These are phyloP conservation scores for Oncorhynchus mykiss DNA, from an alignment of 2,113 vertebrate genomes.

Conservation along the genomic window DNA sequence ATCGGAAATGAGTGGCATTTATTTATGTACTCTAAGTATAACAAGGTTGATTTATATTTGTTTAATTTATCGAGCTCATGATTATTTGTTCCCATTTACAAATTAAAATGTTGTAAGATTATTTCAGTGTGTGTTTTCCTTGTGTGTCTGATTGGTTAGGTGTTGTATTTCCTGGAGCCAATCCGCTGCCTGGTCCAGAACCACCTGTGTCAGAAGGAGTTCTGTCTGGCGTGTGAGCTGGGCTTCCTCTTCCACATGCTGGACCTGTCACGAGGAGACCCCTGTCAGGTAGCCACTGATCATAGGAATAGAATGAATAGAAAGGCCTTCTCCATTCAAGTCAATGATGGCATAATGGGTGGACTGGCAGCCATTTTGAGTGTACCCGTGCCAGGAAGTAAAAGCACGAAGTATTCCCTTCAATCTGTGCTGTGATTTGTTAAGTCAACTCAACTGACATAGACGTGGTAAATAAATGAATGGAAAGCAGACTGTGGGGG, in stretches of 20 bases:
- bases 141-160: constrained; percentile 65
- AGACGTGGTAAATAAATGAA: too few species aligned
- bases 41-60: not conserved
- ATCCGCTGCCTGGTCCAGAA: constrained; percentile 96
- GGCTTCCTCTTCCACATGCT: constrained; percentile 98
- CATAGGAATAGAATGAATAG: too few species aligned
- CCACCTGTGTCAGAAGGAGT: constrained; percentile 97
- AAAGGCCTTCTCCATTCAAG: not conserved
- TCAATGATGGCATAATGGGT: too few species aligned
- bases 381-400: too few species aligned
- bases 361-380: too few species aligned
- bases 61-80: not conserved
- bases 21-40: not conserved
- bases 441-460: too few species aligned
- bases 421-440: too few species aligned
- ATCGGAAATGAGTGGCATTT: not conserved
- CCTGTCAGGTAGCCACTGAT: constrained; percentile 85
- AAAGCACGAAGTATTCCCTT: too few species aligned
- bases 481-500: too few species aligned
- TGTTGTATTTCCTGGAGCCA: constrained; percentile 94
- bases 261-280: constrained; percentile 93
- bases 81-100: not conserved
- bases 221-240: constrained; percentile 95
- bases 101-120: not conserved
- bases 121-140: not conserved